Conservation (phyloP, 2,113 vertebrate genomes). For the Pygoscelis adeliae region DNA sequence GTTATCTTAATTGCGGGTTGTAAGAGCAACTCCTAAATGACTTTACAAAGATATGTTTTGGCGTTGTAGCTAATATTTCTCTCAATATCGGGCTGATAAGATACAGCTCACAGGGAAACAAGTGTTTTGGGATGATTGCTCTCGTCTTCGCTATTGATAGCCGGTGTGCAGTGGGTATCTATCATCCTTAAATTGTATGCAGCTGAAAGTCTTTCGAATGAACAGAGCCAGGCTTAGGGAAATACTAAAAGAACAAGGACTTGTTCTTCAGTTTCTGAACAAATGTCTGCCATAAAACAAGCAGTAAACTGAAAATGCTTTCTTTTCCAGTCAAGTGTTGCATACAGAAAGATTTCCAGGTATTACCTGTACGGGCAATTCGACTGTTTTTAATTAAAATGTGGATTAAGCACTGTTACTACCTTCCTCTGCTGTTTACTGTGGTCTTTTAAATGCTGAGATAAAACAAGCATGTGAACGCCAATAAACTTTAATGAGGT, state of each 20-base stretch:
- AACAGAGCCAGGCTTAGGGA: background rate
- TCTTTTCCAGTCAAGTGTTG: background rate
- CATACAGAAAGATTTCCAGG: background rate
- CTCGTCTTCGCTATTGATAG: background rate
- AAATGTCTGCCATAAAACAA: background rate
- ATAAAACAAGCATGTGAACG: background rate
- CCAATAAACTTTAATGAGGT: background rate
- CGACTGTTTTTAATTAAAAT: conserved; percentile 21
- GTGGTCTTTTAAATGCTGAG: background rate
- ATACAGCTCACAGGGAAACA: background rate
- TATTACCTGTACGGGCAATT: background rate
- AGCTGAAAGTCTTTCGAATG: background rate
- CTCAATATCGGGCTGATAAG: background rate
- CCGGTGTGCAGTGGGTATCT: background rate
- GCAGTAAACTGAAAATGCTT: background rate
- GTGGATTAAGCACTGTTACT: background rate
- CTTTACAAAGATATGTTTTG: background rate
- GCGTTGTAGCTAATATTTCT: background rate
- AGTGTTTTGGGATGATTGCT: background rate
- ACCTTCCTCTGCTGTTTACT: background rate
- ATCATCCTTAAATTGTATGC: background rate
- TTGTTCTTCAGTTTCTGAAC: background rate
- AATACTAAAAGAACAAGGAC: background rate
- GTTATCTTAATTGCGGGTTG: background rate
- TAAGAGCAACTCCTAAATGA: background rate